These are phyloP conservation scores for Brachypodius melanocephalos DNA, from an alignment of 2,113 vertebrate genomes.

Conservation along the genomic window DNA sequence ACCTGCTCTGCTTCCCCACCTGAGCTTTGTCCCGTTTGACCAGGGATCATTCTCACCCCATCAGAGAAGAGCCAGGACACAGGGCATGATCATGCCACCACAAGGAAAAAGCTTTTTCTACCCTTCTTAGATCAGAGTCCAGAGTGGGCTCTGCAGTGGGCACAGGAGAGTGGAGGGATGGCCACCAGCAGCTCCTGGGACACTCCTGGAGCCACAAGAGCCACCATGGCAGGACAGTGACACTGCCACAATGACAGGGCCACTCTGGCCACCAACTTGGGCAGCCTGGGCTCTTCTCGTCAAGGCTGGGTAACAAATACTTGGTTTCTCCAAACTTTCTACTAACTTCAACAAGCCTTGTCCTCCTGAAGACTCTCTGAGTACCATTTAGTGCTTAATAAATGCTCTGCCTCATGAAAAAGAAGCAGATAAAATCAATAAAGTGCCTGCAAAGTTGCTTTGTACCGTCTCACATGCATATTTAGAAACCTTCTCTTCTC, in stretches of 20 bases:
- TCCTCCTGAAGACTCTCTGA: background rate
- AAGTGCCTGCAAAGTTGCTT: conserved; percentile 50
- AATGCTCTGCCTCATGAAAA: background rate
- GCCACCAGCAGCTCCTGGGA: background rate
- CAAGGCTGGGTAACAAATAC: background rate
- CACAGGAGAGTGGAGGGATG: background rate
- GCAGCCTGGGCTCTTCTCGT: background rate
- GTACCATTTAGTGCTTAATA: background rate
- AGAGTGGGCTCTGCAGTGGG: background rate
- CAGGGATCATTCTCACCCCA: background rate
- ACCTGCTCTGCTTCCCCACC: background rate
- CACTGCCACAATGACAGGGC: fast-evolving
- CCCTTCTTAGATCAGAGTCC: background rate
- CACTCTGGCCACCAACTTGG: background rate
- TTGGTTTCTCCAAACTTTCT: background rate
- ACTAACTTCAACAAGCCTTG: background rate
- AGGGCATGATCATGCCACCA: background rate
- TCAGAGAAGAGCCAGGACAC: background rate
- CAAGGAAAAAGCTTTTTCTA: background rate
- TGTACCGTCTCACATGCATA: conserved; percentile 58
- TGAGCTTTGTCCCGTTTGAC: background rate
- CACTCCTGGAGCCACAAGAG: background rate
- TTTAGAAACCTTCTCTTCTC: conserved; percentile 72
- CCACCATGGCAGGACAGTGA: background rate
- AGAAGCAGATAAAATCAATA: conserved; percentile 37